Evolutionary conservation across 2,113 vertebrate species (phyloP).

Genomic region (Halcyon senegalensis): DNA sequence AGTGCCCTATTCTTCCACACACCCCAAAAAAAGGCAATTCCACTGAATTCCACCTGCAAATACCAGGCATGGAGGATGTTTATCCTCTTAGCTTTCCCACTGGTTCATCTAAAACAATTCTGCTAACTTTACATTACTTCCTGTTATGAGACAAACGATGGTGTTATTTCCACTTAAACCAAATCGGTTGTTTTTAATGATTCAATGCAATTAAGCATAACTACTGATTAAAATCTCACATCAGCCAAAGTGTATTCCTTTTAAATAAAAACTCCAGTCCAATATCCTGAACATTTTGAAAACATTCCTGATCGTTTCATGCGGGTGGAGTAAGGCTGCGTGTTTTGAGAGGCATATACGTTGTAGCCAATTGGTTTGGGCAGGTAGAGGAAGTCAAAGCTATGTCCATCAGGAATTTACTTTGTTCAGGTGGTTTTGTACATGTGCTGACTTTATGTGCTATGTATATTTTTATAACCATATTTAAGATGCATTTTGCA

Average conservation of each 20-base stretch:
- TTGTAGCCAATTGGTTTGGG: too few relatives aligned
- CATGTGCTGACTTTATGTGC: background rate
- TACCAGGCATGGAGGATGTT: background rate
- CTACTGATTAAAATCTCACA: background rate
- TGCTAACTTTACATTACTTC: background rate
- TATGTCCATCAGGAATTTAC: background rate
- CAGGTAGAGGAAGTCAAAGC: background rate
- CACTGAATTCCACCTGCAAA: background rate
- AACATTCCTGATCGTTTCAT: background rate
- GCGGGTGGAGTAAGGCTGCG: fast-evolving
- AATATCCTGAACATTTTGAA: background rate
- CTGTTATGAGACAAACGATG: background rate
- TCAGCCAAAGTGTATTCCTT: background rate
- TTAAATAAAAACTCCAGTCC: background rate
- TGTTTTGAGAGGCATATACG: background rate
- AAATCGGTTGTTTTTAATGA: background rate
- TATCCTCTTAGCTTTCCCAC: background rate
- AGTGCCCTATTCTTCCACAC: background rate
- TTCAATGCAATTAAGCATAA: background rate
- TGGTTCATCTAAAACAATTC: background rate
- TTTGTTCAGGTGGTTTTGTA: background rate
- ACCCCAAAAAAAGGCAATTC: background rate
- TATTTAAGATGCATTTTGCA: background rate
- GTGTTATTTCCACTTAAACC: background rate
- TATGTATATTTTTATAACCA: background rate